Conservation (phyloP, 2,888 invertebrate species). For the Epistrophe eligans region DNA sequence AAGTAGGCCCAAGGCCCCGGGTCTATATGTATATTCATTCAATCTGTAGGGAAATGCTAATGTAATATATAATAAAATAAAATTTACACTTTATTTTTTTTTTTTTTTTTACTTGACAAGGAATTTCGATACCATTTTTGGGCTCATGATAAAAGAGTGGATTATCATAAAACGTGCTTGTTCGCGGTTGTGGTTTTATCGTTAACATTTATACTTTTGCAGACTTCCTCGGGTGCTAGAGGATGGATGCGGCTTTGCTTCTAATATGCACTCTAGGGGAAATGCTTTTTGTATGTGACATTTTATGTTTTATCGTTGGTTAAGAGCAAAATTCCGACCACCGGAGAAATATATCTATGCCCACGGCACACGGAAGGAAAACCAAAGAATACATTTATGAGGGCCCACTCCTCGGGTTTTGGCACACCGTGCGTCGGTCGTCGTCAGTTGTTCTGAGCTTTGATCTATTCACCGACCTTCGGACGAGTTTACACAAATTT, state of each 20-base stretch:
- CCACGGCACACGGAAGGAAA: not conserved
- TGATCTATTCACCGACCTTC: too few species aligned
- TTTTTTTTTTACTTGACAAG: slow-evolving; percentile 3
- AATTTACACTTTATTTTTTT: not conserved
- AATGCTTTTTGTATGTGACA: not conserved
- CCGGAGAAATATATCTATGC: not conserved
- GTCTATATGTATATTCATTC: slow-evolving; percentile 1
- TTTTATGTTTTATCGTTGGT: not conserved
- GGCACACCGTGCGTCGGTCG: too few species aligned
- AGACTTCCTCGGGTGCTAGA: not conserved
- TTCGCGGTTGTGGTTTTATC: slow-evolving; percentile 25
- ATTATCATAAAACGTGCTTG: slow-evolving; percentile 17
- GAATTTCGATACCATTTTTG: not conserved
- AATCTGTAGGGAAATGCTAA: slow-evolving; percentile 4
- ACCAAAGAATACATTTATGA: not conserved
- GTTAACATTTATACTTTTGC: not conserved
- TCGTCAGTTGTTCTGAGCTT: too few species aligned
- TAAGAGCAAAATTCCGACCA: not conserved
- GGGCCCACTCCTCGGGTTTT: too few species aligned
- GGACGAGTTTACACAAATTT: too few species aligned
- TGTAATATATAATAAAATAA: slow-evolving; percentile 9
- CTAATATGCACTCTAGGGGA: slow-evolving; percentile 2
- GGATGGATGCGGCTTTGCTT: slow-evolving; percentile 8
- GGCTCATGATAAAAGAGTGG: not conserved
- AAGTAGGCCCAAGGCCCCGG: slow-evolving; percentile 4